These are phyloP conservation scores for Neoarius graeffei DNA, from an alignment of 2,113 vertebrate species.

Conservation along the genomic window DNA sequence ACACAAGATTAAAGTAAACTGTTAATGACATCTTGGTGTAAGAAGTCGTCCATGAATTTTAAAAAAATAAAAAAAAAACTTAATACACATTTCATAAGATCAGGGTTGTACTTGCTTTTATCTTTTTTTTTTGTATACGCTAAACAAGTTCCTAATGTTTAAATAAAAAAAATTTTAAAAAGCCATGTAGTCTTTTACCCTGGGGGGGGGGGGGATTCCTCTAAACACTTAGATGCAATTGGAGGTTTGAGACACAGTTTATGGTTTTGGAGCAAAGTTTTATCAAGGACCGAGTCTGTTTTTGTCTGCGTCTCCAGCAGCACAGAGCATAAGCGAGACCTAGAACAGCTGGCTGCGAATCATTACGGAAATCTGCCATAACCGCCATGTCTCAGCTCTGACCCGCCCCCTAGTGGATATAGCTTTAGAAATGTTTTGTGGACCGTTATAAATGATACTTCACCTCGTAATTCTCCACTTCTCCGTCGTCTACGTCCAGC, in stretches of 20 bases:
- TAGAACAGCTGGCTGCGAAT: background rate
- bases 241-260: no score
- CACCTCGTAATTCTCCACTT: conserved; percentile 99
- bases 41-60: no score
- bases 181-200: no score
- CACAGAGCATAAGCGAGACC: background rate
- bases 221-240: no score
- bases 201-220: no score
- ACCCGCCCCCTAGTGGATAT: background rate
- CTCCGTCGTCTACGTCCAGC: conserved; percentile 95
- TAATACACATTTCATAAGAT: background rate
- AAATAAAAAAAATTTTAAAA: background rate
- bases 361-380: background rate
- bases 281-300: background rate
- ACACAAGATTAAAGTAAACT: background rate
- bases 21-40: background rate
- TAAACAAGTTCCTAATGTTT: no score
- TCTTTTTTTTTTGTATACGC: no score
- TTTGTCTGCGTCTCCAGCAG: background rate
- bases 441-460: background rate
- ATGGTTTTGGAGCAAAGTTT: background rate
- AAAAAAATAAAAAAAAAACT: no score
- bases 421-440: conserved; percentile 29
- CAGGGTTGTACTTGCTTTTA: no score
- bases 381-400: background rate